Evolutionary conservation across 2,888 invertebrate genomes (phyloP).

Genomic region (Syrphus vitripennis): DNA sequence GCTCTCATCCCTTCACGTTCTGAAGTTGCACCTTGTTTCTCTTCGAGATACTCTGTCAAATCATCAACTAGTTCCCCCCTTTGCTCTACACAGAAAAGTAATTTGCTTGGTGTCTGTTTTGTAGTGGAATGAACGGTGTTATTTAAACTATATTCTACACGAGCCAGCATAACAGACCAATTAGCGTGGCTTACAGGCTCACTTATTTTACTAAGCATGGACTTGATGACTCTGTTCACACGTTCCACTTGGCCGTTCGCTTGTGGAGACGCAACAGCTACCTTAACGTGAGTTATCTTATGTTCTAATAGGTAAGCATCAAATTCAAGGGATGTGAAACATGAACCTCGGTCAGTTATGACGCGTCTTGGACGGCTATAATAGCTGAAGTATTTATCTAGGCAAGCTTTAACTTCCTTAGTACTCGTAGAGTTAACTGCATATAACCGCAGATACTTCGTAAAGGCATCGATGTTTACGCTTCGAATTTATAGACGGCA

Average conservation of each 20-base stretch:
- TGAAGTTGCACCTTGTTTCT: neutral
- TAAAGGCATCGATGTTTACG: neutral
- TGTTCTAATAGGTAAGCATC: slow-evolving; percentile 57
- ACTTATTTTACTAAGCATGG: slow-evolving; percentile 38
- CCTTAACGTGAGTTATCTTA: slow-evolving; percentile 71
- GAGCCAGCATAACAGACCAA: slow-evolving; percentile 21
- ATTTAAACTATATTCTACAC: slow-evolving; percentile 43
- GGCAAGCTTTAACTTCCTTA: neutral
- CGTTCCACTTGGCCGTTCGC: slow-evolving; percentile 74
- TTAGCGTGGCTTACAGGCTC: slow-evolving; percentile 27
- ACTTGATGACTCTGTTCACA: slow-evolving; percentile 37
- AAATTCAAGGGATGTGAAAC: slow-evolving; percentile 45
- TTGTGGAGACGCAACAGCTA: slow-evolving; percentile 73
- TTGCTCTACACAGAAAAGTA: slow-evolving; percentile 71
- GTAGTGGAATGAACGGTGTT: slow-evolving; percentile 73
- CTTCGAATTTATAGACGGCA: neutral
- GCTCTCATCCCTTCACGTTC: neutral
- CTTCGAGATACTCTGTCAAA: slow-evolving; percentile 11
- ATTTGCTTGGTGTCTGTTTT: slow-evolving; percentile 64
- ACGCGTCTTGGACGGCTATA: neutral
- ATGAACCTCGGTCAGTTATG: neutral
- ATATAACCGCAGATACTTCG: neutral
- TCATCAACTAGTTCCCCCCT: slow-evolving; percentile 48
- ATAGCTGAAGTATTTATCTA: neutral
- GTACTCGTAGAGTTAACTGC: slow-evolving; percentile 4